Evolutionary conservation across 2,113 vertebrate genomes (phyloP).

Genomic region (Oryzias javanicus): DNA sequence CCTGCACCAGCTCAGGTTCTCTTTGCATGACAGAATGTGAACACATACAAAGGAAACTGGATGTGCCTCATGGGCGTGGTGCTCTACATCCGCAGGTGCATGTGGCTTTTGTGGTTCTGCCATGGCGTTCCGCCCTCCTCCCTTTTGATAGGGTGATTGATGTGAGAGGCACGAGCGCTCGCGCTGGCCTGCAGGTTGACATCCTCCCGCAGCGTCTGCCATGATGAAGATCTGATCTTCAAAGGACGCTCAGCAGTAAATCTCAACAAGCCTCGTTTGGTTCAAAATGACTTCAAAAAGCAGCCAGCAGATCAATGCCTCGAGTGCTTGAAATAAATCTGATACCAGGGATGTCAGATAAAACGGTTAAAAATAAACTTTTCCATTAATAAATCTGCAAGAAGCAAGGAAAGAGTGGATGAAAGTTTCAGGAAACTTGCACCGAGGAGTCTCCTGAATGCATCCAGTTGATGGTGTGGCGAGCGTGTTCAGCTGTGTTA

Average conservation of each 20-base stretch:
- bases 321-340: background rate
- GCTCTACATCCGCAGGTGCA: constrained; percentile 20
- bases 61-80: constrained; percentile 35
- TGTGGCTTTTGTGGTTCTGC: constrained; percentile 49
- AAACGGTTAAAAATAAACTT: background rate
- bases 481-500: background rate
- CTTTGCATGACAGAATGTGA: constrained; percentile 24
- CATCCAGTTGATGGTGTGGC: constrained; percentile 14
- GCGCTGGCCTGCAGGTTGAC: background rate
- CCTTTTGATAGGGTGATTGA: background rate
- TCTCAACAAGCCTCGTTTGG: constrained; percentile 14
- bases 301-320: too few relatives aligned
- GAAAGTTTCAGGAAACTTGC: background rate
- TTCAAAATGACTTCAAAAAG: too few relatives aligned
- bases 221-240: constrained; percentile 11
- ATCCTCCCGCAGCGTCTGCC: constrained; percentile 1
- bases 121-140: constrained; percentile 9
- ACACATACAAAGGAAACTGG: constrained; percentile 45
- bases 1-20: constrained; percentile 30
- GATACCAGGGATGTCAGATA: background rate
- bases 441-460: background rate
- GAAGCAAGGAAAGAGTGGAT: too few relatives aligned
- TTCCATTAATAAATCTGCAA: background rate
- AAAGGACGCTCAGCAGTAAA: constrained; percentile 24
- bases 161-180: background rate